Conservation (phyloP, 2,113 vertebrate genomes). For the Myrmecophaga tridactyla region DNA sequence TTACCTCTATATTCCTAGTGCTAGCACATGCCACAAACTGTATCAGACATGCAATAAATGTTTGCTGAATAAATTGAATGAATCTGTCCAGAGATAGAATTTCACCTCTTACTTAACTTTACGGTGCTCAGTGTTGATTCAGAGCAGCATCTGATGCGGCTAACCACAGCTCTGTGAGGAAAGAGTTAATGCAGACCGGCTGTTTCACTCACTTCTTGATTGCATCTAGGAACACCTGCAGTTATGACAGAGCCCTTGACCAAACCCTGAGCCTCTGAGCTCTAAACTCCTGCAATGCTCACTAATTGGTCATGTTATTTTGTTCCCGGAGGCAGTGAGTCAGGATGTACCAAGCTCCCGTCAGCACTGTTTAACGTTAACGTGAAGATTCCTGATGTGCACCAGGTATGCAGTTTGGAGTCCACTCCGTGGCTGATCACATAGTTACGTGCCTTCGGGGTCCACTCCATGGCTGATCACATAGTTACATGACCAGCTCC, state of each 20-base stretch:
- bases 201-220: background rate
- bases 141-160: background rate
- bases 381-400: background rate
- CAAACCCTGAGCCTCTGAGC: background rate
- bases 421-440: background rate
- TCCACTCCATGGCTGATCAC: no score
- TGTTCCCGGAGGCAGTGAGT: background rate
- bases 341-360: background rate
- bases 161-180: background rate
- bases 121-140: background rate
- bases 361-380: background rate
- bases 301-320: background rate
- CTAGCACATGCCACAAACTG: background rate
- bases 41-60: background rate
- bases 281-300: background rate
- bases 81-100: background rate
- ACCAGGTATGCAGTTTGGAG: background rate
- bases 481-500: background rate
- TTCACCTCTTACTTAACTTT: background rate
- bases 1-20: background rate
- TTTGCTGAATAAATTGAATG: background rate
- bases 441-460: rapidly evolving
- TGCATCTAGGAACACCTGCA: background rate
- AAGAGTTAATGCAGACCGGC: background rate
- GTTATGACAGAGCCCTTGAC: background rate